These are phyloP conservation scores for Ferrisia virgata DNA, from an alignment of 2,888 invertebrate genomes.

Conservation along the genomic window DNA sequence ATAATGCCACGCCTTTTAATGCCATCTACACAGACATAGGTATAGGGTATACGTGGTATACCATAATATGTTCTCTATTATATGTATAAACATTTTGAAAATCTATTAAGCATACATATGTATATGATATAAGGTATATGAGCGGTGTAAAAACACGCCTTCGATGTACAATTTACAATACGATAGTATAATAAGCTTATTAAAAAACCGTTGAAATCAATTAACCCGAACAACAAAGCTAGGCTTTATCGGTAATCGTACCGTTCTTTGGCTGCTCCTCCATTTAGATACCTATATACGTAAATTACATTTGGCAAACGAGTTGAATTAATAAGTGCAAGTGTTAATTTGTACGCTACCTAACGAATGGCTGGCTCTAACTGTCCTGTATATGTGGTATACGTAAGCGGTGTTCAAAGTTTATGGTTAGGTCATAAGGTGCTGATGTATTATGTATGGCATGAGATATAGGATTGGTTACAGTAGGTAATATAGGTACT, in stretches of 20 bases:
- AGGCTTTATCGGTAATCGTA: neutral
- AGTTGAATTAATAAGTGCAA: neutral
- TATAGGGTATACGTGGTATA: too few relatives aligned
- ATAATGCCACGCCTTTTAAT: neutral
- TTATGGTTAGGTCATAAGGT: too few relatives aligned
- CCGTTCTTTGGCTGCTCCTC: neutral
- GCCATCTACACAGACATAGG: neutral
- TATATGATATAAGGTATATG: too few relatives aligned
- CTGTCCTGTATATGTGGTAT: too few relatives aligned
- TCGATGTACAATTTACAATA: neutral
- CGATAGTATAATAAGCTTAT: neutral
- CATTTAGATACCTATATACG: neutral
- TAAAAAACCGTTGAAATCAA: neutral
- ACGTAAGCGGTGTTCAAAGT: too few relatives aligned
- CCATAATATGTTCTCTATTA: too few relatives aligned
- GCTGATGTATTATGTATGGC: too few relatives aligned
- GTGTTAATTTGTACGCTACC: neutral
- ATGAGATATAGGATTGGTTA: too few relatives aligned
- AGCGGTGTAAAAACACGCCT: neutral
- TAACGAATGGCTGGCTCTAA: too few relatives aligned
- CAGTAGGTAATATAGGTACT: too few relatives aligned
- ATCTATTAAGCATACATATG: neutral
- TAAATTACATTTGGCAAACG: neutral
- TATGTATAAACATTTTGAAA: neutral
- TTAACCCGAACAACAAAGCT: neutral